A percentile compares a stretch with the other conserved stretches of the same genome.
These are phyloP conservation scores for Myoxocephalus aenaeus DNA, from an alignment of 2,797 vertebrate genomes.

Conservation along the genomic window DNA sequence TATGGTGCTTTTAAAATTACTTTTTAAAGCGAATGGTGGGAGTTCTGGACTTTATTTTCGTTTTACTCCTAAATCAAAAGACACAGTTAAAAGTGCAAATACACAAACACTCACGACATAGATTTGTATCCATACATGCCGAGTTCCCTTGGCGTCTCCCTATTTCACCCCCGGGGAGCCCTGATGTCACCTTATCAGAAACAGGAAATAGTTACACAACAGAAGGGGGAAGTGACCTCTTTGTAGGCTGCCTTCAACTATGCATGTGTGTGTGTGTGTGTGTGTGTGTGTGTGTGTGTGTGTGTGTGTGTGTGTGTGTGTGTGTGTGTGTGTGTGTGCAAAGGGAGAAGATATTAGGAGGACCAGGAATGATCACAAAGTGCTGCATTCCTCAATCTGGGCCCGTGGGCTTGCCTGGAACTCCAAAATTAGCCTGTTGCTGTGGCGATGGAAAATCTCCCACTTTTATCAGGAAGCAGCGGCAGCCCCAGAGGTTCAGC, in stretches of 20 bases:
- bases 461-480: slow-evolving; percentile 76
- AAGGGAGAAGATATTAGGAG: slow-evolving; percentile 55
- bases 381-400: slow-evolving; percentile 77
- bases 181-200: slow-evolving; percentile 77
- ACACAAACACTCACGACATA: slow-evolving; percentile 1
- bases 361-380: slow-evolving; percentile 77
- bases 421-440: slow-evolving; percentile 82
- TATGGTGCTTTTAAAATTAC: slow-evolving; percentile 21
- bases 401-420: slow-evolving; percentile 63
- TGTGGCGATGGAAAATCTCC: slow-evolving; percentile 76
- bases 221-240: slow-evolving; percentile 66
- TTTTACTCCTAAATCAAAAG: slow-evolving; percentile 2
- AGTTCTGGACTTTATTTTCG: background rate
- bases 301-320: slow-evolving; percentile 39
- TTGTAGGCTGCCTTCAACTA: slow-evolving; percentile 39
- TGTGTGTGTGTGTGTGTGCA: slow-evolving; percentile 36
- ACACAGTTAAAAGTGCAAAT: background rate
- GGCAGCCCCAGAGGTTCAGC: slow-evolving; percentile 51
- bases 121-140: slow-evolving; percentile 18
- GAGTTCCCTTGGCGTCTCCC: slow-evolving; percentile 32
- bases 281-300: slow-evolving; percentile 36
- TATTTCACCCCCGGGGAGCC: slow-evolving; percentile 46
- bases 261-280: slow-evolving; percentile 40
- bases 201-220: slow-evolving; percentile 82
- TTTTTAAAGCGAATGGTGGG: slow-evolving; percentile 15